A percentile compares a stretch with the other conserved stretches of the same genome.
These are phyloP conservation scores for Penaeus vannamei DNA, from an alignment of 1,140 invertebrate species.

Conservation along the genomic window DNA sequence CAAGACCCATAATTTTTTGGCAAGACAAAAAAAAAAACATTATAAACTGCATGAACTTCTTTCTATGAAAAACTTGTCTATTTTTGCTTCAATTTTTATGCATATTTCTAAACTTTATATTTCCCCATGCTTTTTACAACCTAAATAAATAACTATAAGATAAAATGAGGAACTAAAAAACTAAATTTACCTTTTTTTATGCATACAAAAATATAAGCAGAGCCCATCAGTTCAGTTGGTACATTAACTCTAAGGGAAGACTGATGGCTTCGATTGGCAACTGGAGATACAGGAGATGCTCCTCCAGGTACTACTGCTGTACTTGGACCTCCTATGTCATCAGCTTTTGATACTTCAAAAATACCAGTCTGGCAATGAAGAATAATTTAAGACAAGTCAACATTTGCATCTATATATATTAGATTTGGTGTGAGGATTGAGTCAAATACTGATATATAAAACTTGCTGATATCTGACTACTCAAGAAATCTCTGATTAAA, in stretches of 20 bases:
- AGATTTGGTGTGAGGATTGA: slow-evolving; percentile 12
- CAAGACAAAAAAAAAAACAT: too few relatives aligned
- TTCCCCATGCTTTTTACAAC: not conserved
- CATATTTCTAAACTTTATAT: too few relatives aligned
- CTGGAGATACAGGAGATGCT: slow-evolving; percentile 68
- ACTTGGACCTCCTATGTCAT: slow-evolving; percentile 75
- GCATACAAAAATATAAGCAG: slow-evolving; percentile 94
- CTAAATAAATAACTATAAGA: not conserved
- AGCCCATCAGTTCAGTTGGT: slow-evolving; percentile 93
- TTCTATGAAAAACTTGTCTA: too few relatives aligned
- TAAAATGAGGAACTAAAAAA: not conserved
- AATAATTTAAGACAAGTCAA: slow-evolving; percentile 84
- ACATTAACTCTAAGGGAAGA: slow-evolving; percentile 93
- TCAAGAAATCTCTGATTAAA: too few relatives aligned
- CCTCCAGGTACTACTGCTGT: slow-evolving; percentile 75
- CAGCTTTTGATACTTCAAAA: slow-evolving; percentile 96
- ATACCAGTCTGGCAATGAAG: slow-evolving; percentile 89
- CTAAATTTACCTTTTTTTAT: slow-evolving; percentile 85
- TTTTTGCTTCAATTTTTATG: too few relatives aligned
- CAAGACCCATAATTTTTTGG: too few relatives aligned
- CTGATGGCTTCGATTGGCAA: slow-evolving; percentile 73
- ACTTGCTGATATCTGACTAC: not conserved
- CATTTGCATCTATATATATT: not conserved
- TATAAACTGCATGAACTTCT: too few relatives aligned
- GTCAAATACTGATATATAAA: not conserved